A percentile compares a stretch with the other conserved stretches of the same genome.
Conservation (phyloP, 2,797 vertebrate species). For the Rhyacichthys aspro region DNA sequence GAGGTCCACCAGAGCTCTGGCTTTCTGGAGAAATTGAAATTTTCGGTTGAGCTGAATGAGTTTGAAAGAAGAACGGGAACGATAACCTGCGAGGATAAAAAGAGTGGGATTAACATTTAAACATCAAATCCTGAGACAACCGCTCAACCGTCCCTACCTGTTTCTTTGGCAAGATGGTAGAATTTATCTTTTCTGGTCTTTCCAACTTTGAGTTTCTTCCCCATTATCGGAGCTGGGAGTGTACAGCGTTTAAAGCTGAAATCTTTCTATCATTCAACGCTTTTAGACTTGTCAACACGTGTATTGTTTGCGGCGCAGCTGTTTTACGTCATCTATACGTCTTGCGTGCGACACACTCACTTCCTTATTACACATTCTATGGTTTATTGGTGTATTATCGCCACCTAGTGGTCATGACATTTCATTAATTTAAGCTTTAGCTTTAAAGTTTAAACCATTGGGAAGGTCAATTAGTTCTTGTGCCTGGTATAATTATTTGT, state of each 20-base stretch:
- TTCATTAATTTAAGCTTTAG: too few relatives aligned
- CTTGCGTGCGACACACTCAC: rapidly evolving
- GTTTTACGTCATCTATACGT: slow-evolving; percentile 46
- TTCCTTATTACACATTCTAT: too few relatives aligned
- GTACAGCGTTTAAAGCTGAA: background rate
- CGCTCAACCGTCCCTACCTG: slow-evolving; percentile 73
- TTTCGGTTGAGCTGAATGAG: slow-evolving; percentile 96
- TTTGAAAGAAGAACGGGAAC: slow-evolving; percentile 97
- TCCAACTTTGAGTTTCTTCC: slow-evolving; percentile 94
- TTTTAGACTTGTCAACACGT: slow-evolving; percentile 64
- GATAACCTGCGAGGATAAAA: slow-evolving; percentile 82
- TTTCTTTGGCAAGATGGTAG: slow-evolving; percentile 96
- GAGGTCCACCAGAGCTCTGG: slow-evolving; percentile 90
- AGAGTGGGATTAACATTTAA: too few relatives aligned
- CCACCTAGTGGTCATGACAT: slow-evolving; percentile 34
- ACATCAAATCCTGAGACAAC: too few relatives aligned
- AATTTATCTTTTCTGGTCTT: slow-evolving; percentile 95
- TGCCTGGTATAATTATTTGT: too few relatives aligned
- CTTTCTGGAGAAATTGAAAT: slow-evolving; percentile 93
- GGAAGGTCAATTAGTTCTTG: too few relatives aligned
- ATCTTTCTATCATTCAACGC: background rate
- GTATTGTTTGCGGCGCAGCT: slow-evolving; percentile 27
- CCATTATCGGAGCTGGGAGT: slow-evolving; percentile 78
- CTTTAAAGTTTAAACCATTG: too few relatives aligned
- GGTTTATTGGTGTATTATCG: background rate